These are phyloP conservation scores for Ibidorhyncha struthersii DNA, from an alignment of 2,113 vertebrate species.

Conservation along the genomic window DNA sequence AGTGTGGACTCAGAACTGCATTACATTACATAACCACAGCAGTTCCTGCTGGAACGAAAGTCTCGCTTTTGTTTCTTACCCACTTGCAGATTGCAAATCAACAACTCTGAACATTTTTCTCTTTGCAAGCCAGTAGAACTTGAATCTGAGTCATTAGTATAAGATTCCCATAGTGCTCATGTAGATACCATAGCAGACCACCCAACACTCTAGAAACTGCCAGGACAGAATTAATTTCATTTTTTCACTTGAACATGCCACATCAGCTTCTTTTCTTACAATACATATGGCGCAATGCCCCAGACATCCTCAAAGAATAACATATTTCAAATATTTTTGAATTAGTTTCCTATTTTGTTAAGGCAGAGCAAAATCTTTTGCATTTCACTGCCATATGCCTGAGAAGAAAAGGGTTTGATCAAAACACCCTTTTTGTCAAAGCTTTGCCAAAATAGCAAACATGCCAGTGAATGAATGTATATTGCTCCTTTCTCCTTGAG, in stretches of 20 bases:
- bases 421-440: background rate
- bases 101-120: background rate
- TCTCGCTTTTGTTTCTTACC: background rate
- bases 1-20: background rate
- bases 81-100: background rate
- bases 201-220: background rate
- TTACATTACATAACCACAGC: background rate
- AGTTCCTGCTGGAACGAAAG: background rate
- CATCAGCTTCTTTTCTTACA: background rate
- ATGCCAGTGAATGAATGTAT: background rate
- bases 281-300: background rate
- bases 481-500: background rate
- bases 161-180: background rate
- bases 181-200: background rate
- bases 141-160: background rate
- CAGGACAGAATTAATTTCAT: background rate
- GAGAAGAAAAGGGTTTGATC: background rate
- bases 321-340: background rate
- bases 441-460: background rate
- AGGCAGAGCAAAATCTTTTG: background rate
- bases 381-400: background rate
- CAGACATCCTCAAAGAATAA: background rate
- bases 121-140: background rate
- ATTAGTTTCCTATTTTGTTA: background rate
- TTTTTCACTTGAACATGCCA: background rate